phyloP scores from a whole-genome alignment of 2,888 invertebrate species.

The Hirtodrosophila trivittata region DNA sequence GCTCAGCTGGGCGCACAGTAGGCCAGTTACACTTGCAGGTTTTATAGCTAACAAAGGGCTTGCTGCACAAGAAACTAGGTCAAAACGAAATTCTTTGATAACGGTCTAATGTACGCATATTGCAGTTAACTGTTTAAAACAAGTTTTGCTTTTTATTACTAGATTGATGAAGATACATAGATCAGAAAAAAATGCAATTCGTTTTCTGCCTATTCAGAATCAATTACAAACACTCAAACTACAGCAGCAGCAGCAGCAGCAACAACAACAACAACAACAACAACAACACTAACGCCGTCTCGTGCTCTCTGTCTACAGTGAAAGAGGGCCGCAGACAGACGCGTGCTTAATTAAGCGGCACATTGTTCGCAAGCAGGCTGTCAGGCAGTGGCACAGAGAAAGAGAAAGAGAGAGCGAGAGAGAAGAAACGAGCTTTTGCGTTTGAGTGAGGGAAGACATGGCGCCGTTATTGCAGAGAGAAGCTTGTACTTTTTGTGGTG shows the following conservation, averaged over 20 bases:
- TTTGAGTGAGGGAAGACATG: constrained; percentile 17
- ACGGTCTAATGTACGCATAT: constrained; percentile 8
- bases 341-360: constrained; percentile 71
- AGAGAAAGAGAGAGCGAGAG: constrained; percentile 11
- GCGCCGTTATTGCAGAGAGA: constrained; percentile 14
- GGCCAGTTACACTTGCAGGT: constrained; percentile 14
- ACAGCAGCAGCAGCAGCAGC: constrained; percentile 20
- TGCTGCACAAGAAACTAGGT: constrained; percentile 37
- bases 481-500: constrained; percentile 16
- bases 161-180: constrained; percentile 54
- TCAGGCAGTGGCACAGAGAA: constrained; percentile 9
- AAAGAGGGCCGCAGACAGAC: constrained; percentile 48
- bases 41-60: constrained; percentile 34
- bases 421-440: constrained; percentile 30
- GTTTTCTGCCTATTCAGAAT: constrained; percentile 42
- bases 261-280: constrained; percentile 19
- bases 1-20: constrained; percentile 27
- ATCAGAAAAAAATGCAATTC: constrained; percentile 39
- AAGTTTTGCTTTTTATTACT: constrained; percentile 3
- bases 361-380: constrained; percentile 40
- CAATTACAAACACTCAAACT: constrained; percentile 47
- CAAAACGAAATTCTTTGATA: constrained; percentile 39
- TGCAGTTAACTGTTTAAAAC: constrained; percentile 40
- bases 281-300: constrained; percentile 15
- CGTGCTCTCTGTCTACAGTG: constrained; percentile 15